Evolutionary conservation across 2,113 vertebrate genomes (phyloP).

Genomic region (Gadus chalcogrammus): DNA sequence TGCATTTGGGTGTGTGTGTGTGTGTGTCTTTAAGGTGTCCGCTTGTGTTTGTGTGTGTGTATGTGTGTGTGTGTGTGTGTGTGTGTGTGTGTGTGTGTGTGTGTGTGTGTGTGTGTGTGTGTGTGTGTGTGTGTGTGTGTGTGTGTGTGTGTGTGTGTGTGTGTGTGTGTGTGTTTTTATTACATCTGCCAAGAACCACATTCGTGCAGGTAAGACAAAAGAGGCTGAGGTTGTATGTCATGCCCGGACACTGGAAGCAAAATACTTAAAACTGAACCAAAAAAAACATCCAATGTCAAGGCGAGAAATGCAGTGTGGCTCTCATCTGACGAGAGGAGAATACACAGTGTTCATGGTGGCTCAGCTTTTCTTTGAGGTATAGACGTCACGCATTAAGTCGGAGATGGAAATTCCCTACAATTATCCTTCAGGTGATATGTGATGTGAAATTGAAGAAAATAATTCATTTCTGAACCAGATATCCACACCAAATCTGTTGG

Average conservation of each 20-base stretch:
- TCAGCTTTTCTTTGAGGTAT: conserved; percentile 42
- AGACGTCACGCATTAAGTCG: conserved; percentile 26
- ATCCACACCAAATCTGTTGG: not conserved
- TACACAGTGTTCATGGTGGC: conserved; percentile 42
- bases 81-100: too few relatives aligned
- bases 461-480: not conserved
- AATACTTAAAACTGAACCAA: not conserved
- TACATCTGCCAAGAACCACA: not conserved
- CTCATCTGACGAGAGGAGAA: conserved; percentile 22
- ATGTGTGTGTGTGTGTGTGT: too few relatives aligned
- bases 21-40: not conserved
- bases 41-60: too few relatives aligned
- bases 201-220: conserved; percentile 41
- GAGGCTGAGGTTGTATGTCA: not conserved
- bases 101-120: not conserved
- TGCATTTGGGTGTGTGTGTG: not conserved
- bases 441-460: not conserved
- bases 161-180: not conserved
- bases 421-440: conserved; percentile 22
- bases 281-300: conserved; percentile 35
- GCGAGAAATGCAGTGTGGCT: conserved; percentile 27
- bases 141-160: too few relatives aligned
- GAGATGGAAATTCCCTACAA: conserved; percentile 39
- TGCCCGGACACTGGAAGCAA: not conserved
- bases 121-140: not conserved